Conservation (phyloP, 64 coral and sea anemone species). For the Pachyseris speciosa region DNA sequence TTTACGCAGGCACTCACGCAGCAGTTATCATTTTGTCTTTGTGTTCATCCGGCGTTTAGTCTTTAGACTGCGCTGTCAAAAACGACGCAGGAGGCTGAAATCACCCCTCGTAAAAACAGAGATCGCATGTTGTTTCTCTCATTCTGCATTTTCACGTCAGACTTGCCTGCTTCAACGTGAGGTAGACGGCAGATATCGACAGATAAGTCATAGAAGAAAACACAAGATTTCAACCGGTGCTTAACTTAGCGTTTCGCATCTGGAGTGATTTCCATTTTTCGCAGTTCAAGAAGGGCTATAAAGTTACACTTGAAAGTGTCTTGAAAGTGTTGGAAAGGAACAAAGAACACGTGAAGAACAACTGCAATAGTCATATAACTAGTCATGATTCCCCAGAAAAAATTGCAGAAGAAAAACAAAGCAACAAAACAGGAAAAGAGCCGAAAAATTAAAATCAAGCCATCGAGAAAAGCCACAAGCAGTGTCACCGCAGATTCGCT, state of each 20-base stretch:
- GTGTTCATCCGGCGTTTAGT: neutral
- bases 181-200: neutral
- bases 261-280: neutral
- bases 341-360: neutral
- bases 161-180: neutral
- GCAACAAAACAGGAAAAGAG: constrained; percentile 1
- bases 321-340: neutral
- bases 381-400: constrained; percentile 37
- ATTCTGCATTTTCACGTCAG: neutral
- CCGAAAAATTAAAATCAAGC: constrained; percentile 12
- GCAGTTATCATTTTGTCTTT: neutral
- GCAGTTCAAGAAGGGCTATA: neutral
- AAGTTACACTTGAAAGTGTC: neutral
- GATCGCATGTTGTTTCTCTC: neutral
- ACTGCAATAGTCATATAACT: too few relatives aligned
- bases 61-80: neutral
- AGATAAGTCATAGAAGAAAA: neutral
- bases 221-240: neutral
- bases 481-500: neutral
- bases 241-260: neutral
- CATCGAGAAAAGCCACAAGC: neutral
- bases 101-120: neutral
- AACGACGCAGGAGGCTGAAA: neutral
- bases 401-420: constrained; percentile 18
- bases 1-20: neutral